Conservation (phyloP, 2,113 vertebrate species). For the Ceyx margarethae region DNA sequence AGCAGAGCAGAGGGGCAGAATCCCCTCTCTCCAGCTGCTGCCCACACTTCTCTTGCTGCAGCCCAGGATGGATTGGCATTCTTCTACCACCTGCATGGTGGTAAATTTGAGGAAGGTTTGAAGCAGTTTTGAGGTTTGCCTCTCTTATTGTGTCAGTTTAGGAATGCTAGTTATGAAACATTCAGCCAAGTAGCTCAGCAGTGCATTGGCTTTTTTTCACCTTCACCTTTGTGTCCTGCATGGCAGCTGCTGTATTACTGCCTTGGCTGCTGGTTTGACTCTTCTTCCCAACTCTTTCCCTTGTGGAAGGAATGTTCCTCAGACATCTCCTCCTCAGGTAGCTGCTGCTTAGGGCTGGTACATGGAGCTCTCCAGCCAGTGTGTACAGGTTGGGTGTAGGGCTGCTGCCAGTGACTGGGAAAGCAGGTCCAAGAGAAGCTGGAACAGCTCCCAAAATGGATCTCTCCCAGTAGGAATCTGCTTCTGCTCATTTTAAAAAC, state of each 20-base stretch:
- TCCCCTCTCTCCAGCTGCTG: too few species aligned
- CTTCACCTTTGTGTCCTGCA: background rate
- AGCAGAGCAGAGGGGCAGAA: too few species aligned
- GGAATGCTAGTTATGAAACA: background rate
- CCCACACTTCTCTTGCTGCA: too few species aligned
- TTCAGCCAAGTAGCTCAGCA: background rate
- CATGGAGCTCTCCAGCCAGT: background rate
- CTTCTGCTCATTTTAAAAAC: background rate
- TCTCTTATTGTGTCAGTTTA: background rate
- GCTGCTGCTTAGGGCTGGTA: background rate
- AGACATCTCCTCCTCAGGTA: background rate
- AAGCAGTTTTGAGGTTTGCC: background rate
- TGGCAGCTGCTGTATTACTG: background rate
- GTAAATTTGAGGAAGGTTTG: background rate
- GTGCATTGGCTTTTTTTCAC: background rate
- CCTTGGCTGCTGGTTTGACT: background rate
- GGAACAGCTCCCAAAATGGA: background rate
- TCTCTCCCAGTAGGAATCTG: conserved; percentile 13
- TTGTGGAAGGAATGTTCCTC: background rate
- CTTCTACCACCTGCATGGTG: background rate
- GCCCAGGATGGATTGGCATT: too few species aligned
- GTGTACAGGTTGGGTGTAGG: background rate
- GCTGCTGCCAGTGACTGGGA: background rate
- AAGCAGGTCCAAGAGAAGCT: background rate
- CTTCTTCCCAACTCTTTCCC: background rate